Percentiles rank a stretch among this genome's conserved stretches.
Conservation (phyloP, 2,797 vertebrate species). For the Psittacula derbiana region DNA sequence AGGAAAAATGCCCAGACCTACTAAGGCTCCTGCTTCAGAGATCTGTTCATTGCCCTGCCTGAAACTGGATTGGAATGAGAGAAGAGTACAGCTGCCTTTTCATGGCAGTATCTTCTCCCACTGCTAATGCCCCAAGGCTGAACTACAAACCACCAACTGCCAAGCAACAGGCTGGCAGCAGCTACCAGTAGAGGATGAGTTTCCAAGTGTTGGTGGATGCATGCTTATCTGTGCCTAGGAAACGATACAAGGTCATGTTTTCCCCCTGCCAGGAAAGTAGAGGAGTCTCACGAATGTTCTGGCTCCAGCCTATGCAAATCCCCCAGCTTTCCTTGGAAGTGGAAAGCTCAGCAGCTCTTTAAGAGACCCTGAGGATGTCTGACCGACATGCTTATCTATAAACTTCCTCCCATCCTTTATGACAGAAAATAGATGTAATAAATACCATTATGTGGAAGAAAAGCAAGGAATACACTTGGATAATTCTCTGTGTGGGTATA, state of each 20-base stretch:
- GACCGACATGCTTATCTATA: background rate
- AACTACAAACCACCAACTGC: background rate
- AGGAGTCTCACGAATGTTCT: background rate
- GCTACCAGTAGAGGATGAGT: background rate
- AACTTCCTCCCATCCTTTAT: background rate
- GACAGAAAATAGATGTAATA: background rate
- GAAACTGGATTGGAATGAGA: background rate
- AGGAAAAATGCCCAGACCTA: background rate
- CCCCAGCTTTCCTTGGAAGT: background rate
- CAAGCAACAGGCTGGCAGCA: background rate
- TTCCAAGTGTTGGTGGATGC: background rate
- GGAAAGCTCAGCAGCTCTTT: background rate
- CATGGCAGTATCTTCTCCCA: background rate
- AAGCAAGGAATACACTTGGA: background rate
- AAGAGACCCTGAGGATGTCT: background rate
- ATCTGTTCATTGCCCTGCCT: background rate
- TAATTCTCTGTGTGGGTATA: background rate
- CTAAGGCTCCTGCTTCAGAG: background rate
- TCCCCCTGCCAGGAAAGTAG: background rate
- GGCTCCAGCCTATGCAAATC: background rate
- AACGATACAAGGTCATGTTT: background rate
- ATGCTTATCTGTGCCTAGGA: background rate
- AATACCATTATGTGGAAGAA: background rate
- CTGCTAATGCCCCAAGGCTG: background rate
- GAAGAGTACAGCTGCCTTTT: background rate